phyloP scores from a whole-genome alignment of 2,797 vertebrate species.

The Alcedo quadribrachys region DNA sequence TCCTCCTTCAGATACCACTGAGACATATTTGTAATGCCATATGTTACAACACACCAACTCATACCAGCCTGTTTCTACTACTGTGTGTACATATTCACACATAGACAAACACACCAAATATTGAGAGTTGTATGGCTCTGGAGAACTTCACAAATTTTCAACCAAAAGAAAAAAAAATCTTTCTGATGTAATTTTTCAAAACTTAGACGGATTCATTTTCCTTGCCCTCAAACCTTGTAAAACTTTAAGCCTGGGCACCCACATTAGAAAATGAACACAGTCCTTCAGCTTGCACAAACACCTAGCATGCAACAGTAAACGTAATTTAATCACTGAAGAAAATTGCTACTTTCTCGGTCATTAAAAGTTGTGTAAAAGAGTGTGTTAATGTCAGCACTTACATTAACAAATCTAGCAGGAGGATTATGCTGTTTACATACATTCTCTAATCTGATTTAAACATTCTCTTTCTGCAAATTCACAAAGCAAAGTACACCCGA shows the following conservation, averaged over 20 bases:
- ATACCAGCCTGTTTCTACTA: background rate
- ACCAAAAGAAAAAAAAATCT: background rate
- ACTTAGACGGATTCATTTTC: background rate
- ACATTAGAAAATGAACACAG: background rate
- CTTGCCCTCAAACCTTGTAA: background rate
- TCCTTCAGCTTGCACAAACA: conserved; percentile 29
- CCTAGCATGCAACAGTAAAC: background rate
- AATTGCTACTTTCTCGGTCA: conserved; percentile 61
- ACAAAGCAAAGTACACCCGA: background rate
- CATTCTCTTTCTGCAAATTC: conserved; percentile 44
- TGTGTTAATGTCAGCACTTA: conserved; percentile 64
- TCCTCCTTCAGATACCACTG: conserved; percentile 3
- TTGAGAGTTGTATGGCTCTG: background rate
- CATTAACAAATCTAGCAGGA: conserved; percentile 66
- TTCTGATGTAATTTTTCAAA: background rate
- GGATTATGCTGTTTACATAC: conserved; percentile 63
- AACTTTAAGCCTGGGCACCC: background rate
- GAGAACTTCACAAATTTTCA: background rate
- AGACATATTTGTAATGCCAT: conserved; percentile 36
- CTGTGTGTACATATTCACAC: background rate
- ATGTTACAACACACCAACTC: conserved; percentile 16
- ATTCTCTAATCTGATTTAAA: conserved; percentile 62
- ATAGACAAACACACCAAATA: conserved; percentile 5
- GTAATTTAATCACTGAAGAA: conserved; percentile 50
- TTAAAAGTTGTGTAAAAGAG: conserved; percentile 52